A percentile compares a stretch with the other conserved stretches of the same genome.
Evolutionary conservation across 2,888 invertebrate species (phyloP).

Genomic region (Temnothorax ravouxi): DNA sequence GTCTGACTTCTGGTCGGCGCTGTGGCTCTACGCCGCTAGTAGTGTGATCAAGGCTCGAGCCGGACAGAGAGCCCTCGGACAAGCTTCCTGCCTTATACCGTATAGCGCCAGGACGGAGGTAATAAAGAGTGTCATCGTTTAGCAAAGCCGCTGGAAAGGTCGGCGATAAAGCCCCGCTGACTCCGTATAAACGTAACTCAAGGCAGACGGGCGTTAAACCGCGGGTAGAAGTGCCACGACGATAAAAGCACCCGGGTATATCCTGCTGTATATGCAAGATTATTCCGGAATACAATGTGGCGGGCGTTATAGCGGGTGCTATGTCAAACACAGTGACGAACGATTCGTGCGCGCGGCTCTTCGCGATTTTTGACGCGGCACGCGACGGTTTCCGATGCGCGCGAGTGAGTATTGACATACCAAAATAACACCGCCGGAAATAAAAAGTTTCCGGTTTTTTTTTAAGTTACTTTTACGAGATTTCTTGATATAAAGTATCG

Average conservation of each 20-base stretch:
- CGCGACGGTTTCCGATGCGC: slow-evolving; percentile 5
- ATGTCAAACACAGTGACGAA: slow-evolving; percentile 37
- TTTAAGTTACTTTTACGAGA: neutral
- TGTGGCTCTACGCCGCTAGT: slow-evolving; percentile 12
- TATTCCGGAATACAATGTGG: slow-evolving; percentile 48
- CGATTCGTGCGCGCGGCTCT: slow-evolving; percentile 14
- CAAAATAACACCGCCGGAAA: slow-evolving; percentile 14
- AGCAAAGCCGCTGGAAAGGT: slow-evolving; percentile 69
- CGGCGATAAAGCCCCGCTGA: slow-evolving; percentile 73
- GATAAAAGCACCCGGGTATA: slow-evolving; percentile 72
- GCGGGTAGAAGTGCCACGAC: slow-evolving; percentile 66
- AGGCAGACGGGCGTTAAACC: slow-evolving; percentile 74
- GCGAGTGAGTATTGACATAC: slow-evolving; percentile 32
- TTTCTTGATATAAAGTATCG: neutral
- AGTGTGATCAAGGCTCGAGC: slow-evolving; percentile 7
- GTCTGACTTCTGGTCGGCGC: slow-evolving; percentile 39
- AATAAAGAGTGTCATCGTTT: slow-evolving; percentile 78
- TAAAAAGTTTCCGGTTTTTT: neutral
- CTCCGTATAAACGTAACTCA: slow-evolving; percentile 72
- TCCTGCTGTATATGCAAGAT: slow-evolving; percentile 43
- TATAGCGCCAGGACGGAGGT: slow-evolving; percentile 61
- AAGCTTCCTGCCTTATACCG: slow-evolving; percentile 38
- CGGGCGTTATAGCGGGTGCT: slow-evolving; percentile 45
- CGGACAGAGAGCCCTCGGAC: slow-evolving; percentile 30
- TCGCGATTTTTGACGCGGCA: slow-evolving; percentile 34